phyloP scores from a whole-genome alignment of 2,113 vertebrate genomes.

The Colinus virginianus region DNA sequence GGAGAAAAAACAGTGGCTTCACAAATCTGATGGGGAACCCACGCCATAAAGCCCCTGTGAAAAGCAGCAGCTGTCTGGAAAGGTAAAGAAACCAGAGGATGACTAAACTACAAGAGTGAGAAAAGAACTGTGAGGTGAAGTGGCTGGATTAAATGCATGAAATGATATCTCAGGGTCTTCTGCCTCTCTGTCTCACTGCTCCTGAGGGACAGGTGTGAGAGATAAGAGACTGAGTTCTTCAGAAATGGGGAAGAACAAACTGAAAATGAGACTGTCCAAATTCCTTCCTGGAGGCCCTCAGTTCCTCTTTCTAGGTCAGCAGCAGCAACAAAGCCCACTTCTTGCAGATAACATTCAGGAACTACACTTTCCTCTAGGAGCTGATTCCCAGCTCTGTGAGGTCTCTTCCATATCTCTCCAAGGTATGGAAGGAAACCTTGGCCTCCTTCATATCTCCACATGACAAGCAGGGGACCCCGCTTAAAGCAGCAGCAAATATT shows the following conservation, averaged over 20 bases:
- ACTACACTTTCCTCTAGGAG: neutral
- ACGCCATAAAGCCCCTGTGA: neutral
- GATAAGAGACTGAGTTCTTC: neutral
- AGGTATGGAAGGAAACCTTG: neutral
- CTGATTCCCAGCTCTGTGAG: neutral
- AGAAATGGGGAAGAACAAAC: neutral
- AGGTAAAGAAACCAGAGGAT: neutral
- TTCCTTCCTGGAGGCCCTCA: neutral
- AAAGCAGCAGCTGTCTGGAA: neutral
- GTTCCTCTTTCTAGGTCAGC: neutral
- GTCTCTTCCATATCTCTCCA: neutral
- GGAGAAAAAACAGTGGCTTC: neutral
- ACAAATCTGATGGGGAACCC: neutral
- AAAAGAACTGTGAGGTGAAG: neutral
- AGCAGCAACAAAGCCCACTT: neutral
- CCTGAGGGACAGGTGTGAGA: neutral
- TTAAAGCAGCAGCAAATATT: neutral
- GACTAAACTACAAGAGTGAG: neutral
- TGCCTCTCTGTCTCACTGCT: neutral
- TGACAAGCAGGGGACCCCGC: neutral
- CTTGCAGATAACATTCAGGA: neutral
- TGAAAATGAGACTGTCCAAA: neutral
- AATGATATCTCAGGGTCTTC: neutral
- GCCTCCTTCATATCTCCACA: neutral
- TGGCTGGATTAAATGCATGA: neutral